Evolutionary conservation across 1,140 invertebrate species (phyloP).

Genomic region (Magallana angulata): DNA sequence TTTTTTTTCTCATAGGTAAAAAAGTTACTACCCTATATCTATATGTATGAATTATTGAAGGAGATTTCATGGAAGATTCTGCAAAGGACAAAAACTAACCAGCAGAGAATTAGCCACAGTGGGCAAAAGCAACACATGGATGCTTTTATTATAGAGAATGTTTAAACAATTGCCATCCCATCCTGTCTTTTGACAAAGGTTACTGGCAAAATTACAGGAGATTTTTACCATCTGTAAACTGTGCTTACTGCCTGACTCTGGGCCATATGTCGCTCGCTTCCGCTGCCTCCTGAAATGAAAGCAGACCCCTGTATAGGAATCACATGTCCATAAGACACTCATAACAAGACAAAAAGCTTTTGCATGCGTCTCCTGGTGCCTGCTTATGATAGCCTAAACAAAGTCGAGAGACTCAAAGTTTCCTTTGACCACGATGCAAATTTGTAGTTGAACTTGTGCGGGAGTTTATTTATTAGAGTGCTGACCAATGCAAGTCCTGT

Average conservation of each 20-base stretch:
- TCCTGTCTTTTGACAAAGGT: constrained; percentile 30
- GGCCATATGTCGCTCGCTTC: constrained; percentile 16
- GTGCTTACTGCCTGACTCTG: constrained; percentile 9
- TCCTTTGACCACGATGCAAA: background rate
- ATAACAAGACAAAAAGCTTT: constrained; percentile 26
- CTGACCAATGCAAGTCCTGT: background rate
- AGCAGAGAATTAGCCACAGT: background rate
- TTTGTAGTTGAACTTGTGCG: background rate
- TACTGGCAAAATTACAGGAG: constrained; percentile 30
- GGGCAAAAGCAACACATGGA: constrained; percentile 16
- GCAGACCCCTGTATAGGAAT: constrained; percentile 8
- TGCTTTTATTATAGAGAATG: constrained; percentile 32
- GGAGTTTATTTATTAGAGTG: constrained; percentile 18
- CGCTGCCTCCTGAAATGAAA: background rate
- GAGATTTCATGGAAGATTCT: background rate
- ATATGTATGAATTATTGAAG: no score
- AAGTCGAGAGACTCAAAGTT: background rate
- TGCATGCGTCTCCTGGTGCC: constrained; percentile 28
- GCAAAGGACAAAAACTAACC: background rate
- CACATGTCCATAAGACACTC: constrained; percentile 34
- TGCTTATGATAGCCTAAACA: constrained; percentile 12
- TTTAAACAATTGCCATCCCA: constrained; percentile 29
- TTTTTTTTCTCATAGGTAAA: background rate
- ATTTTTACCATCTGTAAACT: constrained; percentile 38
- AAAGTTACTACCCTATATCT: background rate